These are phyloP conservation scores for Linnaemya tessellans DNA, from an alignment of 2,888 invertebrate genomes.

Conservation along the genomic window DNA sequence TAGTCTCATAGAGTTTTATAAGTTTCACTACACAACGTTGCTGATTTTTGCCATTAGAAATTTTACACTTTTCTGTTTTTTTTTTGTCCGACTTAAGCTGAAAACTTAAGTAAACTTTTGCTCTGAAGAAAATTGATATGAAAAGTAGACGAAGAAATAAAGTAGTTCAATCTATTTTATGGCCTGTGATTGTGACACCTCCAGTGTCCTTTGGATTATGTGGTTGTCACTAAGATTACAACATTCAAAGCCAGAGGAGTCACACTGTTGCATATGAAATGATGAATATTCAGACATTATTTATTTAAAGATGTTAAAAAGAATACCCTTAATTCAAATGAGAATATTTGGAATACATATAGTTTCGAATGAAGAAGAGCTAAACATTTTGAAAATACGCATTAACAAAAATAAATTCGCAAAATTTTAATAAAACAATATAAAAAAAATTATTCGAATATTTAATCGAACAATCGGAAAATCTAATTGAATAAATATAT, in stretches of 20 bases:
- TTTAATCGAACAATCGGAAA: too few species aligned
- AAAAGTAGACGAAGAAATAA: conserved; percentile 19
- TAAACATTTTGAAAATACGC: too few species aligned
- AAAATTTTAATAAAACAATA: too few species aligned
- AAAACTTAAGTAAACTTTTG: conserved; percentile 53
- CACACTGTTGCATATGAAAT: conserved; percentile 62
- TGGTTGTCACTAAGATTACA: conserved; percentile 40
- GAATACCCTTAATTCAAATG: neutral
- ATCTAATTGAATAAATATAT: too few species aligned
- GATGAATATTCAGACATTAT: conserved; percentile 13
- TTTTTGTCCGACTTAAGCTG: conserved; percentile 14
- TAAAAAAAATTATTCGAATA: too few species aligned
- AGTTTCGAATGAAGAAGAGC: neutral
- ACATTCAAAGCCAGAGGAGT: conserved; percentile 3
- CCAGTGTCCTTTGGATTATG: conserved; percentile 54
- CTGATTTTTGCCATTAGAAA: conserved; percentile 29
- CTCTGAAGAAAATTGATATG: conserved; percentile 33
- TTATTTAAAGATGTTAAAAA: neutral
- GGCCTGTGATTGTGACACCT: conserved; percentile 66
- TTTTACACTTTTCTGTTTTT: neutral
- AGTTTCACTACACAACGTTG: conserved; percentile 34
- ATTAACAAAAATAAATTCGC: too few species aligned
- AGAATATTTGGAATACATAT: too few species aligned
- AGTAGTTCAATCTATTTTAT: conserved; percentile 53
- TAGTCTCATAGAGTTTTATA: conserved; percentile 34